phyloP scores from a whole-genome alignment of 2,113 vertebrate species.

The Sinosuthora webbiana region DNA sequence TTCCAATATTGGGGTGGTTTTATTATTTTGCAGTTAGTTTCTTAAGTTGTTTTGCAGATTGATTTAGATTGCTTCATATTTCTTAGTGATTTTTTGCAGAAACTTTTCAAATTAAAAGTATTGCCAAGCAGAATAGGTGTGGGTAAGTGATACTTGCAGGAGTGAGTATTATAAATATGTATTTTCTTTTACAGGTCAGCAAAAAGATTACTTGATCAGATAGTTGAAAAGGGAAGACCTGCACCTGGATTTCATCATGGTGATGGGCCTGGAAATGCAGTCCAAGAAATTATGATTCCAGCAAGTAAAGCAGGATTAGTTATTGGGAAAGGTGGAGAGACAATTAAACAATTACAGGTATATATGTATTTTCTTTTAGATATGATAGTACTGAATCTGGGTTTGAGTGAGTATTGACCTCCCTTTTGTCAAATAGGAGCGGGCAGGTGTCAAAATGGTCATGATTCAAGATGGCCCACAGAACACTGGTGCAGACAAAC shows the following conservation, averaged over 20 bases:
- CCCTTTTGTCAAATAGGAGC: slow-evolving; percentile 77
- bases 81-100: background rate
- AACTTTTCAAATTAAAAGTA: background rate
- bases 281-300: slow-evolving; percentile 98
- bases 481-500: slow-evolving; percentile 97
- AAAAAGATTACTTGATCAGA: slow-evolving; percentile 92
- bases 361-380: background rate
- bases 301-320: slow-evolving; percentile 96
- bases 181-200: slow-evolving; percentile 75
- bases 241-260: slow-evolving; percentile 94
- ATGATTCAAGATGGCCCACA: slow-evolving; percentile 99
- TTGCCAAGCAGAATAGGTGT: background rate
- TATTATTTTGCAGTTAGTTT: background rate
- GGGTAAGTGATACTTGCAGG: background rate
- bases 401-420: background rate
- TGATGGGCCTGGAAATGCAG: slow-evolving; percentile 92
- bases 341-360: slow-evolving; percentile 97
- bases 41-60: background rate
- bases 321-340: slow-evolving; percentile 97
- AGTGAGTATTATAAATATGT: background rate
- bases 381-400: background rate
- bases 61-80: background rate
- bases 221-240: slow-evolving; percentile 95
- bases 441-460: slow-evolving; percentile 98
- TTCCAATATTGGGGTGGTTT: background rate